These are phyloP conservation scores for Abrostola tripartita DNA, from an alignment of 2,888 invertebrate species.

Conservation along the genomic window DNA sequence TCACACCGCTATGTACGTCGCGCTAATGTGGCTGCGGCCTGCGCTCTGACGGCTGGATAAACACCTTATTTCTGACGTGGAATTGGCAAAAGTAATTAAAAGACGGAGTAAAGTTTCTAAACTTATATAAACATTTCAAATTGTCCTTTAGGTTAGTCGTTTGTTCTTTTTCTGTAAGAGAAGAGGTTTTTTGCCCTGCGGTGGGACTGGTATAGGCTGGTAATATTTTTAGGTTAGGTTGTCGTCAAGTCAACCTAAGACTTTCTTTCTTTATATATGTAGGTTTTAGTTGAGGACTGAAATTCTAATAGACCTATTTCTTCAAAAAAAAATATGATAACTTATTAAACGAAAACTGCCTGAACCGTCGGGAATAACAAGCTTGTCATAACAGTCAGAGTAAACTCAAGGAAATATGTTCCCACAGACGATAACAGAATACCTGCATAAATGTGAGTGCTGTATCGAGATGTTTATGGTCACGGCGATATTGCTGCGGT, in stretches of 20 bases:
- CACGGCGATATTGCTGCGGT: constrained; percentile 21
- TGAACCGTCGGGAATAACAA: not conserved
- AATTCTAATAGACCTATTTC: too few relatives aligned
- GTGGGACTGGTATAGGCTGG: too few relatives aligned
- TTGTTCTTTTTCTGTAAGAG: too few relatives aligned
- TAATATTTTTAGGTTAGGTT: too few relatives aligned
- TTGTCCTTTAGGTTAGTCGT: not conserved
- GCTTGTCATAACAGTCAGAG: constrained; percentile 1
- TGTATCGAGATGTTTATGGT: constrained; percentile 37
- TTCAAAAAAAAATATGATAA: too few relatives aligned
- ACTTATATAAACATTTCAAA: not conserved
- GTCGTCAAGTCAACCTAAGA: too few relatives aligned
- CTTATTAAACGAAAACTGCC: not conserved
- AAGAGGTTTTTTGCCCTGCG: too few relatives aligned
- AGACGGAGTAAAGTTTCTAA: not conserved
- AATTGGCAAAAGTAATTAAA: not conserved
- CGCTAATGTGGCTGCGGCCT: constrained; percentile 41
- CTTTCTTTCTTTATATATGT: too few relatives aligned
- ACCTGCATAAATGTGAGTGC: constrained; percentile 28
- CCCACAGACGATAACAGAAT: constrained; percentile 29
- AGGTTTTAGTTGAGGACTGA: too few relatives aligned
- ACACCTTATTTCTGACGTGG: constrained; percentile 14
- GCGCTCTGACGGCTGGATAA: constrained; percentile 19
- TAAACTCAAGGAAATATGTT: constrained; percentile 30
- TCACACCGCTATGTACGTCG: constrained; percentile 42